phyloP scores from a whole-genome alignment of 1,140 invertebrate genomes.

The Pissodes strobi region DNA sequence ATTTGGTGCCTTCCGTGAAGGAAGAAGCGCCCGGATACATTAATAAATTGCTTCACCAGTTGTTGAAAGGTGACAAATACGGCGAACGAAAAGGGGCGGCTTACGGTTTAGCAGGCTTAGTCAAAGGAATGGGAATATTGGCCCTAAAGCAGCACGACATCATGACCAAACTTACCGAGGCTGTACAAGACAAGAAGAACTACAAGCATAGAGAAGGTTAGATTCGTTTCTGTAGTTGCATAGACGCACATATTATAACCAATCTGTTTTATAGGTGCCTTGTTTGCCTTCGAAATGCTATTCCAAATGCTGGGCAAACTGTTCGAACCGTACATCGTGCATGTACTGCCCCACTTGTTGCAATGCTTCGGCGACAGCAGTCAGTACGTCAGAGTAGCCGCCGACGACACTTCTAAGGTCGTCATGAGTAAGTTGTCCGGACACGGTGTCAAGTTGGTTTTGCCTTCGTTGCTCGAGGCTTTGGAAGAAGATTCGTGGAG shows the following conservation, averaged over 20 bases:
- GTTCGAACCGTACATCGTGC: slow-evolving; percentile 98
- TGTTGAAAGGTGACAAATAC: slow-evolving; percentile 93
- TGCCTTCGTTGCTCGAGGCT: slow-evolving; percentile 88
- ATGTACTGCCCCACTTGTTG: slow-evolving; percentile 92
- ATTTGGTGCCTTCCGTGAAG: slow-evolving; percentile 90
- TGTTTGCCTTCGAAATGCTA: slow-evolving; percentile 98
- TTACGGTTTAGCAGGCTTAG: slow-evolving; percentile 85
- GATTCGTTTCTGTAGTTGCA: neutral
- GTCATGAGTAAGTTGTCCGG: slow-evolving; percentile 96
- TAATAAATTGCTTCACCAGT: slow-evolving; percentile 82
- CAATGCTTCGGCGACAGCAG: slow-evolving; percentile 95
- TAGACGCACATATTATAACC: too few species aligned
- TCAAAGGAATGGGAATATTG: slow-evolving; percentile 96
- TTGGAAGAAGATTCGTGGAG: slow-evolving; percentile 98
- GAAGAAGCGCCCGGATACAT: slow-evolving; percentile 87
- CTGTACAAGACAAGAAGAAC: slow-evolving; percentile 97
- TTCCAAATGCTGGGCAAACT: slow-evolving; percentile 92
- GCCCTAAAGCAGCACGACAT: slow-evolving; percentile 95
- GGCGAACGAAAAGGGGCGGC: slow-evolving; percentile 94
- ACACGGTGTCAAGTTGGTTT: slow-evolving; percentile 95
- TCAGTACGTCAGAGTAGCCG: slow-evolving; percentile 88
- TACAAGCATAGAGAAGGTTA: slow-evolving; percentile 87
- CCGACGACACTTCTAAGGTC: slow-evolving; percentile 91
- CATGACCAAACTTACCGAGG: slow-evolving; percentile 90
- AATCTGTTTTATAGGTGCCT: slow-evolving; percentile 67